Conservation (phyloP, 2,888 invertebrate genomes). For the Conistra vaccinii region DNA sequence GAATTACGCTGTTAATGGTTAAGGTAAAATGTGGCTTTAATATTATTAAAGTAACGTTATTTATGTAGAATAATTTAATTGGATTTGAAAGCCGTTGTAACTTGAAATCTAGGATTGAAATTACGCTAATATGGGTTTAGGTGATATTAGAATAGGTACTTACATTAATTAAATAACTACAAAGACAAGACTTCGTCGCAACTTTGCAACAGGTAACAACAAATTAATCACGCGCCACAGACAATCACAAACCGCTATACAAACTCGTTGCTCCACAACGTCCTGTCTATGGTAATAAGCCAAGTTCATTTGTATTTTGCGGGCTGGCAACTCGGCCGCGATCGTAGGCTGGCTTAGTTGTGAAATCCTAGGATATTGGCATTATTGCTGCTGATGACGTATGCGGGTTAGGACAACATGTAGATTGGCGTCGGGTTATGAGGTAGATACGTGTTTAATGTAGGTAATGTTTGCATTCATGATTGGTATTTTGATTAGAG, state of each 20-base stretch:
- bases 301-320: conserved; percentile 45
- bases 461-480: conserved; percentile 16
- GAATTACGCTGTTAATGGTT: conserved; percentile 34
- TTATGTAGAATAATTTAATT: conserved; percentile 5
- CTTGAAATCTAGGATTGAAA: neutral
- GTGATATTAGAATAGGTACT: neutral
- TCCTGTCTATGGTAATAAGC: conserved; percentile 29
- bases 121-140: neutral
- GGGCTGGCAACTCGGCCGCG: conserved; percentile 15
- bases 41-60: conserved; percentile 20
- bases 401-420: conserved; percentile 32
- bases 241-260: conserved; percentile 12
- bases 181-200: neutral
- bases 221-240: conserved; percentile 23
- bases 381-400: conserved; percentile 38
- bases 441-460: conserved; percentile 7
- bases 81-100: neutral
- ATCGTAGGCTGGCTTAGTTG: conserved; percentile 24
- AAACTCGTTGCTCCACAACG: conserved; percentile 44
- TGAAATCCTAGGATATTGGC: conserved; percentile 46
- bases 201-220: conserved; percentile 15
- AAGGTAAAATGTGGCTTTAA: conserved; percentile 36
- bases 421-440: conserved; percentile 21
- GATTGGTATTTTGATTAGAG: conserved; percentile 36
- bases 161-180: neutral